Conservation (phyloP, 2,888 invertebrate species). For the Palloptera scutellata region DNA sequence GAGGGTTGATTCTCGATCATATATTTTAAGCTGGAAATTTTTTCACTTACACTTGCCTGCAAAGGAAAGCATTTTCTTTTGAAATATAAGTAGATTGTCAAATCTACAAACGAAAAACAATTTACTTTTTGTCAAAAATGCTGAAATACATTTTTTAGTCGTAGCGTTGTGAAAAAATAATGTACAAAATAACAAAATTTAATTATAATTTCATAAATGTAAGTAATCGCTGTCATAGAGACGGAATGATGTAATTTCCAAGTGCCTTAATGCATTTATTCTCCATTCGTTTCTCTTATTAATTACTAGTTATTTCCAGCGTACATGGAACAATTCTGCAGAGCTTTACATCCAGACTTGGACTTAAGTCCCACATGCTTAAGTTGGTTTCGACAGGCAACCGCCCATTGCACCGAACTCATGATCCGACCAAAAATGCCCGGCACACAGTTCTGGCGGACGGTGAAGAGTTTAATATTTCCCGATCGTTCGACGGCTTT, state of each 20-base stretch:
- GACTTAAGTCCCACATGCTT: conserved; percentile 39
- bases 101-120: background rate
- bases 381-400: conserved; percentile 45
- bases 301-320: conserved; percentile 30
- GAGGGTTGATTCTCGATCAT: too few species aligned
- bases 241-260: background rate
- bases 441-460: conserved; percentile 39
- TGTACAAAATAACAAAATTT: conserved; percentile 25
- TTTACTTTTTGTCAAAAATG: background rate
- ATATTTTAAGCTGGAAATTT: too few species aligned
- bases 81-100: too few species aligned
- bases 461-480: conserved; percentile 44
- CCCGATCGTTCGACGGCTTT: conserved; percentile 39
- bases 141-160: conserved; percentile 1
- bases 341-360: conserved; percentile 37
- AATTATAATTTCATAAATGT: conserved; percentile 29
- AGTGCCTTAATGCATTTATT: background rate
- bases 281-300: background rate
- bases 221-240: background rate
- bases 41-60: too few species aligned
- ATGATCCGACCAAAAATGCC: conserved; percentile 28
- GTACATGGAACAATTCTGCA: conserved; percentile 43
- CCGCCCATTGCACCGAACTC: conserved; percentile 40
- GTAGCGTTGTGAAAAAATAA: conserved; percentile 29
- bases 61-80: too few species aligned